phyloP scores from a whole-genome alignment of 2,113 vertebrate genomes.

The Tringa solitaria region DNA sequence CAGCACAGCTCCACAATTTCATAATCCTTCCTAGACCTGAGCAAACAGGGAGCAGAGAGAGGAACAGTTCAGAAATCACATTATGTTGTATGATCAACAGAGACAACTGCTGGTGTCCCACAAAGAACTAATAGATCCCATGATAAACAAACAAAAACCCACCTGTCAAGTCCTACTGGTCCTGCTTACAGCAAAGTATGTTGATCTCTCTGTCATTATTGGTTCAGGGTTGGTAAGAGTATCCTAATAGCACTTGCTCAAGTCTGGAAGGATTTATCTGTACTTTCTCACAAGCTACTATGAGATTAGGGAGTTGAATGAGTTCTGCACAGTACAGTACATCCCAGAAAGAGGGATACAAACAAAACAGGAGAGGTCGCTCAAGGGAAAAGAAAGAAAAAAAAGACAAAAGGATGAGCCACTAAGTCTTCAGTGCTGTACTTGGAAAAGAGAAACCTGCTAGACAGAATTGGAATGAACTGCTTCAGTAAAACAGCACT shows the following conservation, averaged over 20 bases:
- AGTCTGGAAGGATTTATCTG: background rate
- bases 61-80: background rate
- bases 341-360: background rate
- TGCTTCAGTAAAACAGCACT: background rate
- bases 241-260: background rate
- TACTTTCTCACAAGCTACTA: background rate
- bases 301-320: background rate
- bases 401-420: slow-evolving; percentile 10
- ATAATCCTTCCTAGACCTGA: background rate
- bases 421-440: background rate
- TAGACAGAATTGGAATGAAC: background rate
- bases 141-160: background rate
- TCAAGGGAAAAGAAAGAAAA: slow-evolving; percentile 46
- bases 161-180: background rate
- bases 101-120: background rate
- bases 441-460: background rate
- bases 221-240: background rate
- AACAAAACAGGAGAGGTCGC: slow-evolving; percentile 43
- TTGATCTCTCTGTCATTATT: background rate
- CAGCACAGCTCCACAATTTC: background rate
- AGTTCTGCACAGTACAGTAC: background rate
- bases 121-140: background rate
- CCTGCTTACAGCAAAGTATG: background rate
- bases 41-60: background rate
- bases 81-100: background rate